These are phyloP conservation scores for Sitophilus oryzae DNA, from an alignment of 1,140 invertebrate species.

Conservation along the genomic window DNA sequence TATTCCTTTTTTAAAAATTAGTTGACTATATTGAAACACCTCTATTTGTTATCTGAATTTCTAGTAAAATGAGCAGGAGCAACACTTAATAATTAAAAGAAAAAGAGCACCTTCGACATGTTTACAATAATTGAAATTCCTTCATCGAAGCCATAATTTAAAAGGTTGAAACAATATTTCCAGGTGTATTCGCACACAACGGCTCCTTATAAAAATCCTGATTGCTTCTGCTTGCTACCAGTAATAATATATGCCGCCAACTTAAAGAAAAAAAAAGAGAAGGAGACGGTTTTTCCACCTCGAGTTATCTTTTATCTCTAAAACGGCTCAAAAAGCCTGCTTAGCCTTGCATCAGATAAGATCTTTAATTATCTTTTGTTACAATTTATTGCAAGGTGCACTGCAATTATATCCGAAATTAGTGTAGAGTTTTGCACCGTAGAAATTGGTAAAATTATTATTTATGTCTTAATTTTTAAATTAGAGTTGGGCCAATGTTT, in stretches of 20 bases:
- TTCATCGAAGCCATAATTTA: neutral
- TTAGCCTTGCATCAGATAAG: constrained; percentile 14
- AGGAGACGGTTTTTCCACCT: constrained; percentile 13
- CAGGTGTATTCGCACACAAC: neutral
- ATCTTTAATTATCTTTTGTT: constrained; percentile 26
- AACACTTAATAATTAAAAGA: too few species aligned
- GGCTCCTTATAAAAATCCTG: neutral
- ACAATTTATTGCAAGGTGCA: constrained; percentile 20
- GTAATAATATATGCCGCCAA: neutral
- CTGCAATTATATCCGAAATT: constrained; percentile 21
- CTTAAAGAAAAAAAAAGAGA: too few species aligned
- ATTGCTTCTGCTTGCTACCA: neutral
- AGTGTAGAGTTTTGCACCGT: constrained; percentile 7
- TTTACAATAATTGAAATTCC: too few species aligned
- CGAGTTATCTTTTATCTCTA: constrained; percentile 18
- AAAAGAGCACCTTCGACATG: too few species aligned
- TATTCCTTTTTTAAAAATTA: too few species aligned
- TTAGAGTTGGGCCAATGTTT: neutral
- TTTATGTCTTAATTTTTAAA: constrained; percentile 23
- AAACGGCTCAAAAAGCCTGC: constrained; percentile 11
- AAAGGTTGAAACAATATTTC: neutral
- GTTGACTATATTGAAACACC: too few species aligned
- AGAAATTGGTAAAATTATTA: constrained; percentile 13
- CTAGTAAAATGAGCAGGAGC: too few species aligned
- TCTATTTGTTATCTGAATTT: too few species aligned